These are phyloP conservation scores for Coelopa pilipes DNA, from an alignment of 2,888 invertebrate species.

Conservation along the genomic window DNA sequence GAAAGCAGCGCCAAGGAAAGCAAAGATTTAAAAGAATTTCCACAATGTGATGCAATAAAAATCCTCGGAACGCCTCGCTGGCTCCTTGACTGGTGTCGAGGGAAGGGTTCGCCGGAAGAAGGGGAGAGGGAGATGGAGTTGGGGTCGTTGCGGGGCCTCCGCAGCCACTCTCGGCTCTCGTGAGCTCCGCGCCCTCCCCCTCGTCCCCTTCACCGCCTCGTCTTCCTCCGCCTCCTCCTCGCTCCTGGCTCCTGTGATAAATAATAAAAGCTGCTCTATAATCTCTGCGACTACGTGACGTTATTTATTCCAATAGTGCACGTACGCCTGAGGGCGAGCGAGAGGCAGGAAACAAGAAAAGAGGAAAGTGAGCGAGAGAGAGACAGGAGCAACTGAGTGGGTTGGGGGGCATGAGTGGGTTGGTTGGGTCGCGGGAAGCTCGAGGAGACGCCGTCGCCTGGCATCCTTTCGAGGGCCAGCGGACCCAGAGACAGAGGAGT, in stretches of 20 bases:
- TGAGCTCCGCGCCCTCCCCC: too few species aligned
- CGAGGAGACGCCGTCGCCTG: too few species aligned
- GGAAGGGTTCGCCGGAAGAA: too few species aligned
- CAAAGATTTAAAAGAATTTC: slow-evolving; percentile 62
- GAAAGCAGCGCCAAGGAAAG: slow-evolving; percentile 31
- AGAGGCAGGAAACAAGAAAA: neutral
- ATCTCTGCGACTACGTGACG: slow-evolving; percentile 67
- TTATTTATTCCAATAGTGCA: slow-evolving; percentile 65
- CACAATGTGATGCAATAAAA: slow-evolving; percentile 61
- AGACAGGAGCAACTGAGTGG: too few species aligned
- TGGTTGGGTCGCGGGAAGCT: too few species aligned
- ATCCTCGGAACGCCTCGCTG: slow-evolving; percentile 51
- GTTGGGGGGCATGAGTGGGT: too few species aligned
- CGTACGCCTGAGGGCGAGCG: slow-evolving; percentile 51
- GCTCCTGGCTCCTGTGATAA: slow-evolving; percentile 53
- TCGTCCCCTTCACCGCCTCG: too few species aligned
- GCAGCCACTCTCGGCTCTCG: too few species aligned
- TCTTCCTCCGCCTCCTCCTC: too few species aligned
- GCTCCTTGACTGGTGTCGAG: neutral
- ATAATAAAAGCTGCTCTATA: slow-evolving; percentile 59
- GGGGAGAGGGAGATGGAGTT: too few species aligned
- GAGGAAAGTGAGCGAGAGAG: too few species aligned
- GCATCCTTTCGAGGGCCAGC: neutral
- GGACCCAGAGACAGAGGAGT: neutral
- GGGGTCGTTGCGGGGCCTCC: too few species aligned